Base-by-base conservation (phyloP, 2,797 vertebrate species). In the Peromyscus eremicus region DNA sequence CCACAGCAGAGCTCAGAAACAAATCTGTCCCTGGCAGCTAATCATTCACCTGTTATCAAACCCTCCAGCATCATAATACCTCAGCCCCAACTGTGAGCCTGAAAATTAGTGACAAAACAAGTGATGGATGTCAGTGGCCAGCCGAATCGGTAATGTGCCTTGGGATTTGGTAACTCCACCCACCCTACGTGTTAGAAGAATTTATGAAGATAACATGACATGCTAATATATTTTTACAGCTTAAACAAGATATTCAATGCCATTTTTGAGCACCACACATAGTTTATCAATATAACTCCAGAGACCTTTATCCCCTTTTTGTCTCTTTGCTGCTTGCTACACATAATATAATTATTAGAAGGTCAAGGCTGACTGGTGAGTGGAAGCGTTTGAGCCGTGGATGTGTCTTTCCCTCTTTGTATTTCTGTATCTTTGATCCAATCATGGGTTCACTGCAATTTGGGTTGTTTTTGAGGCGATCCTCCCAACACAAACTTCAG, bases 141-240 rank as follows among this genome's bases (percentile, higher is more conserved):
- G 97, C 97, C 83, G 87, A 97, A 98, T 96, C 97, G 98, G 98
- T 98, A 98, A 98, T 97, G 98, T 97, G 97, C 92, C 97, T 96
- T 98, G 98, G 98, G 98, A 98, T 98, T 98, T 79, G 10, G 97
- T 94, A 89, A 97, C 98, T 98, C 98, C 98, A 97, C 98, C 98
- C 97, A 97, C 98, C 97, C 97, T 97, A 98, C 57, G 98, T 98
- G 98, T 98, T 98, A 98, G 98, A 98, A 98, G 98, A 98, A 99
- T 98, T 99, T 98, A 98, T 98, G 98, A 98, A 98, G 98, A 98
- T 99, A 98, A 98, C 98, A 98, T 99, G 98, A 98, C 98, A 98
- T 97, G 95, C 98, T 98, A 99, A 99, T 99, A 99, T 98, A 99
- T 98, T 99, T 98, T 98, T 99, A 99, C 98, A 98, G 98, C 98